Evolutionary conservation across 2,113 vertebrate genomes (phyloP).

Genomic region (Rallus limicola): DNA sequence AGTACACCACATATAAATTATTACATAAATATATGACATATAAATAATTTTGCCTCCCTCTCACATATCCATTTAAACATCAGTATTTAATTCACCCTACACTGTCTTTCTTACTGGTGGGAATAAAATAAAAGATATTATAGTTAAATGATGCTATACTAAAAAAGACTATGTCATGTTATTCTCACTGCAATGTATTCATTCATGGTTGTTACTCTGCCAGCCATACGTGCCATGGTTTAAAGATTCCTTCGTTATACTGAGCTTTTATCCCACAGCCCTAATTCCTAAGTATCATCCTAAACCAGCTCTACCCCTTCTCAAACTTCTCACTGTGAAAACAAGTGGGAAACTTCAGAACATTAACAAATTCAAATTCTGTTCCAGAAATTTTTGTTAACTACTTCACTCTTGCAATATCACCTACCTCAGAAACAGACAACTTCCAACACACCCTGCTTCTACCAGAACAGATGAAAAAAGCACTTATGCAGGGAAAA

Average conservation of each 20-base stretch:
- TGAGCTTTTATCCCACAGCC: not conserved
- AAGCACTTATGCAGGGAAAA: not conserved
- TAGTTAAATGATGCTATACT: not conserved
- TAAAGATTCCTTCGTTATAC: not conserved
- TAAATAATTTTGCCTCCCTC: not conserved
- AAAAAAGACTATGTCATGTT: not conserved
- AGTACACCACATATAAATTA: not conserved
- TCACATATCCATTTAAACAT: not conserved
- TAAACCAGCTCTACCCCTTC: not conserved
- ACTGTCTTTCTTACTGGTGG: not conserved
- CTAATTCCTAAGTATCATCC: not conserved
- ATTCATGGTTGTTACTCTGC: not conserved
- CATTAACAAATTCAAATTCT: not conserved
- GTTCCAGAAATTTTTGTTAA: not conserved
- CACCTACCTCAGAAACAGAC: not conserved
- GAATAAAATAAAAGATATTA: not conserved
- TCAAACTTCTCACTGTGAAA: not conserved
- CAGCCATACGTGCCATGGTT: not conserved
- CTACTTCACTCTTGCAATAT: not conserved
- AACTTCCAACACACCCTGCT: not conserved
- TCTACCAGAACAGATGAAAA: not conserved
- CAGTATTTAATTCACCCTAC: not conserved
- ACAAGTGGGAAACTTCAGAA: not conserved
- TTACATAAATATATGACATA: not conserved
- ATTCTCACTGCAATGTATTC: not conserved